phyloP scores from a whole-genome alignment of 2,113 vertebrate species.

The Pelecanus crispus region DNA sequence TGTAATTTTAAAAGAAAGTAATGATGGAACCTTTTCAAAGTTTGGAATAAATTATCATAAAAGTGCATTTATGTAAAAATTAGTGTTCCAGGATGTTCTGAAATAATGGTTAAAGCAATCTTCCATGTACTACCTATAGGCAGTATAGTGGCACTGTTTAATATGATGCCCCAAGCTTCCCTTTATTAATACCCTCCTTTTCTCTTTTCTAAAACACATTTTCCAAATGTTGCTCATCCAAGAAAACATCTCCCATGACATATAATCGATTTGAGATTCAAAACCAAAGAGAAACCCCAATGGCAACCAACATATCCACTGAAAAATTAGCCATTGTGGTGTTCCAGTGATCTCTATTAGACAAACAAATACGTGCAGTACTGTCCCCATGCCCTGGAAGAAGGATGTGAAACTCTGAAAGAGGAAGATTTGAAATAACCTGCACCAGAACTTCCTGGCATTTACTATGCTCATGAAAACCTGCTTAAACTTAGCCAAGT shows the following conservation, averaged over 20 bases:
- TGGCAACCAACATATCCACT: neutral
- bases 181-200: neutral
- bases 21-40: neutral
- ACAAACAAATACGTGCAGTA: neutral
- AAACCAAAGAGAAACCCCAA: neutral
- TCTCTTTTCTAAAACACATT: neutral
- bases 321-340: neutral
- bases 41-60: neutral
- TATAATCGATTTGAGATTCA: constrained; percentile 21
- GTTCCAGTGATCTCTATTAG: neutral
- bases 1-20: neutral
- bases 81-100: neutral
- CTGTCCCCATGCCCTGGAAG: neutral
- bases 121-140: neutral
- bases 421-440: neutral
- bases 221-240: neutral
- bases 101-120: neutral
- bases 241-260: neutral
- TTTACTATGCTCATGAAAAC: neutral
- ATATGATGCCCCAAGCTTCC: neutral
- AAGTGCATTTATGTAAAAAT: neutral
- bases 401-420: neutral
- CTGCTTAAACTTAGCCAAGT: neutral
- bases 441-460: neutral
- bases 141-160: neutral